Evolutionary conservation across 2,797 vertebrate genomes (phyloP).

Genomic region (Sphaeramia orbicularis): DNA sequence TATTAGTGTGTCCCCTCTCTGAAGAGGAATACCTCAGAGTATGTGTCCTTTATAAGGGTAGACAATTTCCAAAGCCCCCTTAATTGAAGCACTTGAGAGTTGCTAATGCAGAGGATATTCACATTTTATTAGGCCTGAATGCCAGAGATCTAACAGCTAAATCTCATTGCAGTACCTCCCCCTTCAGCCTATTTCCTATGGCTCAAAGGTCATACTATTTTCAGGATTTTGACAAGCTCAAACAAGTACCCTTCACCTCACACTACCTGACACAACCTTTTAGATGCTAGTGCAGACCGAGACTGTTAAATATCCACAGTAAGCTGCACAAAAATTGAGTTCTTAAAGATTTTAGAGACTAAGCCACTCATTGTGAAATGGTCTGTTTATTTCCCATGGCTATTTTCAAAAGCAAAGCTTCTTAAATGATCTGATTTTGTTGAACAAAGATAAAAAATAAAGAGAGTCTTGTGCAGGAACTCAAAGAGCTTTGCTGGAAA

Average conservation of each 20-base stretch:
- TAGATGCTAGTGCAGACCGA: background rate
- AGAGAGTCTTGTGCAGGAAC: too few species aligned
- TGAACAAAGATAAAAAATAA: too few species aligned
- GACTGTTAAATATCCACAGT: background rate
- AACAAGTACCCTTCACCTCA: constrained; percentile 44
- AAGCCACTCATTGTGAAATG: background rate
- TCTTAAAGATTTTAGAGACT: background rate
- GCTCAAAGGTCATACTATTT: constrained; percentile 51
- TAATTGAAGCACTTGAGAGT: constrained; percentile 48
- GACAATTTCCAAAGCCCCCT: constrained; percentile 47
- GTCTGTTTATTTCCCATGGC: background rate
- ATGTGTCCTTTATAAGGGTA: constrained; percentile 52
- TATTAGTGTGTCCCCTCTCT: constrained; percentile 38
- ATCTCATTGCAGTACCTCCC: constrained; percentile 42
- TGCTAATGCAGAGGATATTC: constrained; percentile 62
- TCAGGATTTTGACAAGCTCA: constrained; percentile 19
- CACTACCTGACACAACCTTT: constrained; percentile 6
- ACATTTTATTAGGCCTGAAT: constrained; percentile 57
- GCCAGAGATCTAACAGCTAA: constrained; percentile 50
- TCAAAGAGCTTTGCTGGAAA: too few species aligned
- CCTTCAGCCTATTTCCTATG: constrained; percentile 58
- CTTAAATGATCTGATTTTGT: background rate
- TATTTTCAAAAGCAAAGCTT: background rate
- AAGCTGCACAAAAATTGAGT: background rate
- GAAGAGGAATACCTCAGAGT: constrained; percentile 35